Evolutionary conservation across 2,113 vertebrate species (phyloP), one percentile per base, ranked within the genome.

Genomic region (Podilymbus podiceps): DNA sequence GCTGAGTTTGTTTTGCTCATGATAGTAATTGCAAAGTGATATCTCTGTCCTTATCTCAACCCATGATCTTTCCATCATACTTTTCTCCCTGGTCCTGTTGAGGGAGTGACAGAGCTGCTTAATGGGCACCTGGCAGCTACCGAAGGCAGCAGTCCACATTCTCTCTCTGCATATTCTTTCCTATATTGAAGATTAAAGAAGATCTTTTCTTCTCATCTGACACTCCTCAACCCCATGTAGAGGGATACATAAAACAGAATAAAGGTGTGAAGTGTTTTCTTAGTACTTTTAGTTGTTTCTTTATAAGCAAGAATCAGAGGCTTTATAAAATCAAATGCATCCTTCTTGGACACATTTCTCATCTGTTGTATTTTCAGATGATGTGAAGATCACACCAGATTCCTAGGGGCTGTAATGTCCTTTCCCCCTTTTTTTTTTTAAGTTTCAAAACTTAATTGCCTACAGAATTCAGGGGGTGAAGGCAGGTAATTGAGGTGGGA

Each of bases 1-100:
- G 40, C 2, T 0, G 0, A 78, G 59, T 67, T 47, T 64, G 23
- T 50, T 94, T 89, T 86, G 13, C 40, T 12, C 9, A 7, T 69
- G 53, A 49, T 0, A 0, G 38, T 60, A 64, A 46, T 42, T 35
- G 17, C 9, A 28, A 20, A 81, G 20, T n/a, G 14, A 42, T 62
- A 13, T 89, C 40, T 31, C 17, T 68, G 31, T 59, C 11, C 50
- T 91, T 69, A 40, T 59, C 22, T 64, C 3, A 2, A 82, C 40
- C 13, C 17, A 38, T 1, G 3, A 80, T 17, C 2, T 44, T 55
- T 83, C 90, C 2, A 49, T 49, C 2, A 31, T 35, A 18, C 23
- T 75, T 75, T 76, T 81, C 20, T 72, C 8, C 14, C 31, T 20
- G 1, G 3, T 40, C 14, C 30, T 74, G 25, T 52, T 63, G 47